Base-by-base conservation (phyloP, 2,797 vertebrate genomes). In the Glossophaga mutica region DNA sequence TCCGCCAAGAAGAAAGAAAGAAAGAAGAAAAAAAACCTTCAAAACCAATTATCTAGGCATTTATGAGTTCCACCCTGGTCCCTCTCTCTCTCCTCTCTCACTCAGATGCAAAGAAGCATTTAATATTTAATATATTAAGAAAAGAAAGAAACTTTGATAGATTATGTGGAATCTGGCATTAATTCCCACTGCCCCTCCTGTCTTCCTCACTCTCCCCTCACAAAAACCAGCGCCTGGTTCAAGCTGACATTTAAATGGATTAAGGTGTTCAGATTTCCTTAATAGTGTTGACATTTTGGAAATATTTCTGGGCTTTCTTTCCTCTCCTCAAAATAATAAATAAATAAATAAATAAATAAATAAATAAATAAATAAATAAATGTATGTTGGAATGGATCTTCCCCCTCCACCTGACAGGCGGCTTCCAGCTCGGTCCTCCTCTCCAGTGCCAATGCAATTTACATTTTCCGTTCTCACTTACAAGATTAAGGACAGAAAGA, bases 1-100 rank as follows among this genome's bases (percentile, higher is more conserved):
- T 99, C 99, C 99, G 99, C 99, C 98, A 98, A 98, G 98, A 98
- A 98, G 97, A 98, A 98, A 98, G 97, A 98, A 98, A 96, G 97
- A 98, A 96, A 97, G 92, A 97, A 94, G 91, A 52, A 84, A 89
- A 94, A 96, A 96, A 96, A 97, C 6, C 93, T 95, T 97, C 97
- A 97, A 98, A 98, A 98, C 97, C 98, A 98, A 98, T 98, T 98
- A 98, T 98, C 97, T 97, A 95, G 96, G 98, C 97, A 97, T 97
- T 98, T 98, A 98, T 97, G 97, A 98, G 97, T 98, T 97, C 97
- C 92, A 97, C 96, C 95, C 96, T 95, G 93, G 86, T 95, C 96
- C 91, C 96, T 90, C 96, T 94, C 94, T 94, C 96, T 96, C 94
- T 95, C 65, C 94, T 97, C 95, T 95, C 96, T 96, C 95, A 95